Evolutionary conservation across 2,888 invertebrate genomes (phyloP), one percentile per base, ranked within the genome.

Genomic region (Euspilapteryx auroguttella): DNA sequence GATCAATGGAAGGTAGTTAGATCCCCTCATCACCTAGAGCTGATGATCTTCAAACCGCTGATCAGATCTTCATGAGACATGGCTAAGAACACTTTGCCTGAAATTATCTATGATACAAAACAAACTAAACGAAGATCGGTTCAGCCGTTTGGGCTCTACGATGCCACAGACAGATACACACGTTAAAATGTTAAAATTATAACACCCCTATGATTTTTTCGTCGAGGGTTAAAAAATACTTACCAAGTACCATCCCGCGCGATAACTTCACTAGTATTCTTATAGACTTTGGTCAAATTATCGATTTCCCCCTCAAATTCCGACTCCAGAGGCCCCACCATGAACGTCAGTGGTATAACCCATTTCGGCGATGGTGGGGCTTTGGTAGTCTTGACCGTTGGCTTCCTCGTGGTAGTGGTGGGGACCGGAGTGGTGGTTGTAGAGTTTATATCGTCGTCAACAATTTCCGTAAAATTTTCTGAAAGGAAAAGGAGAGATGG

Each of bases 291-390:
- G 0, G 62, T 58, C 0, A 55, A 35, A 21, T 71, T 69, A 2
- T 61, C 58, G n/a, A 45, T 55, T 3, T 57, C 53, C 0, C 55
- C 75, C 21, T 79, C 61, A 0, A 62, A 55, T 27, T 79, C 71
- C 24, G 80, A 69, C 4, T 80, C 78, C 0, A 63, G 28, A 1
- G 82, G 81, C 28, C 85, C 85, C 3, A 86, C 85, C 33, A 82
- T 81, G 55, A 85, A 91, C 3, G 86, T 88, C 27, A 91, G 75
- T 0, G 90, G 90, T 35, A 91, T 83, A 38, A 85, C 84, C 90
- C 90, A 91, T 41, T 83, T 85, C 12, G 62, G 58, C 0, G 47
- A 37, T 0, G 58, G 57, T 0, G 65, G 59, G 0, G 58, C 34
- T 13, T 51, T 53, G 0, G 63, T 59, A 11, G 59, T 41, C 11